Percentiles rank a stretch among this genome's conserved stretches.
Evolutionary conservation across 2,113 vertebrate genomes (phyloP).

Genomic region (Pao palembangensis): DNA sequence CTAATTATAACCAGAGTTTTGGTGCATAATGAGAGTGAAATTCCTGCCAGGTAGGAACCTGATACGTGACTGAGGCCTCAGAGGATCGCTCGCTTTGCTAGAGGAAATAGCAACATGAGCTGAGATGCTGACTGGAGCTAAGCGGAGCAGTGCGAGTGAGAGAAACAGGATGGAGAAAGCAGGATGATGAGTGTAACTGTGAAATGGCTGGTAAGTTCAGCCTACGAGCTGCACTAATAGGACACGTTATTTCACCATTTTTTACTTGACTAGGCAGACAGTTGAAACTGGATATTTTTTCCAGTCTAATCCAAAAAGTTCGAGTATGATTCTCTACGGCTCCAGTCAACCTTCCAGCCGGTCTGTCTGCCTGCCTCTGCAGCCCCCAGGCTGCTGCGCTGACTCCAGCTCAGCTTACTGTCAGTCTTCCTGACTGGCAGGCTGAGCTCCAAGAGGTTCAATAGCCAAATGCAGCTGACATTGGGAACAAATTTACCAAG

Average conservation of each 20-base stretch:
- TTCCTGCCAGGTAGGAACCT: constrained; percentile 27
- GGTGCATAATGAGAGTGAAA: constrained; percentile 21
- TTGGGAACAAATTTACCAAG: constrained; percentile 3
- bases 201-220: not conserved
- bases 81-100: constrained; percentile 22
- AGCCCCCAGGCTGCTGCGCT: constrained; percentile 34
- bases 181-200: constrained; percentile 10
- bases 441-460: constrained; percentile 45
- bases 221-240: constrained; percentile 2
- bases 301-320: constrained; percentile 8
- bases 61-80: constrained; percentile 8
- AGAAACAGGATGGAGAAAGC: constrained; percentile 16
- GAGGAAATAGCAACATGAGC: constrained; percentile 26
- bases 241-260: not conserved
- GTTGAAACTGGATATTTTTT: not conserved
- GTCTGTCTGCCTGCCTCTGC: constrained; percentile 30
- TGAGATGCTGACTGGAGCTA: constrained; percentile 23
- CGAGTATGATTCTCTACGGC: constrained; percentile 3
- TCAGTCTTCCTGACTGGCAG: constrained; percentile 53
- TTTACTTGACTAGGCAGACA: not conserved
- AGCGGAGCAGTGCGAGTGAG: constrained; percentile 1
- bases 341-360: constrained; percentile 2
- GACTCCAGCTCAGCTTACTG: constrained; percentile 35
- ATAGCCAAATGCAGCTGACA: constrained; percentile 45
- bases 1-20: constrained; percentile 13